Evolutionary conservation across 1,140 invertebrate species (phyloP).

Genomic region (Dendrolimus kikuchii): DNA sequence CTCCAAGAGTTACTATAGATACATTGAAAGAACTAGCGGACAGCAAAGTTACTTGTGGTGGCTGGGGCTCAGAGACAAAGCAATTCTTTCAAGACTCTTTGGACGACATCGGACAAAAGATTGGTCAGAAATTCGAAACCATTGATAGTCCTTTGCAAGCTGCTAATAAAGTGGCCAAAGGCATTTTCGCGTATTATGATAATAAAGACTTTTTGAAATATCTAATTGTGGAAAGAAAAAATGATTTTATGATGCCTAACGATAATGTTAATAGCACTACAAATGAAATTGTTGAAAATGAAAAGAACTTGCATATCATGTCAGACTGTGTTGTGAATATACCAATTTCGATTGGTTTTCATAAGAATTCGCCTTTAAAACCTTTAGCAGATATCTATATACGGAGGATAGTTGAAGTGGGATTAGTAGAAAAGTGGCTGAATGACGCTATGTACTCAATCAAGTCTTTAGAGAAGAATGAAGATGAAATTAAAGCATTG

Average conservation of each 20-base stretch:
- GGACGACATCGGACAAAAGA: conserved; percentile 76
- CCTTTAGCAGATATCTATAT: conserved; percentile 78
- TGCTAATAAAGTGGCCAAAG: conserved; percentile 77
- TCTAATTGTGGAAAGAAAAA: conserved; percentile 73
- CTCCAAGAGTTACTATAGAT: conserved; percentile 83
- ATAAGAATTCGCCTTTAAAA: conserved; percentile 87
- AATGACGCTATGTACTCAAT: conserved; percentile 78
- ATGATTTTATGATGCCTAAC: conserved; percentile 20
- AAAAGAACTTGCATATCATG: conserved; percentile 84
- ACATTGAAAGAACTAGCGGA: conserved; percentile 78
- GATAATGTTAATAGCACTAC: conserved; percentile 30
- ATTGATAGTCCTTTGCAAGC: conserved; percentile 73
- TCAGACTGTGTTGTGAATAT: conserved; percentile 84
- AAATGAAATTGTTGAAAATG: conserved; percentile 27
- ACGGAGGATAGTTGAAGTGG: conserved; percentile 79
- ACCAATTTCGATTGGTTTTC: conserved; percentile 84
- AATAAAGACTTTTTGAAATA: conserved; percentile 82
- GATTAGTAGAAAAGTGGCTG: conserved; percentile 85
- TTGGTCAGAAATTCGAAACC: conserved; percentile 78
- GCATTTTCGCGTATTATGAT: conserved; percentile 85
- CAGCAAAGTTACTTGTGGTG: conserved; percentile 76
- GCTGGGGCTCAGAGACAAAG: conserved; percentile 80
- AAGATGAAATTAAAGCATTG: conserved; percentile 77
- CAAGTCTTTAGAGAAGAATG: conserved; percentile 42
- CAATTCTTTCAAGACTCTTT: conserved; percentile 79